A percentile compares a stretch with the other conserved stretches of the same genome.
These are phyloP conservation scores for Sycophaga agraensis DNA, from an alignment of 1,140 invertebrate species.

Conservation along the genomic window DNA sequence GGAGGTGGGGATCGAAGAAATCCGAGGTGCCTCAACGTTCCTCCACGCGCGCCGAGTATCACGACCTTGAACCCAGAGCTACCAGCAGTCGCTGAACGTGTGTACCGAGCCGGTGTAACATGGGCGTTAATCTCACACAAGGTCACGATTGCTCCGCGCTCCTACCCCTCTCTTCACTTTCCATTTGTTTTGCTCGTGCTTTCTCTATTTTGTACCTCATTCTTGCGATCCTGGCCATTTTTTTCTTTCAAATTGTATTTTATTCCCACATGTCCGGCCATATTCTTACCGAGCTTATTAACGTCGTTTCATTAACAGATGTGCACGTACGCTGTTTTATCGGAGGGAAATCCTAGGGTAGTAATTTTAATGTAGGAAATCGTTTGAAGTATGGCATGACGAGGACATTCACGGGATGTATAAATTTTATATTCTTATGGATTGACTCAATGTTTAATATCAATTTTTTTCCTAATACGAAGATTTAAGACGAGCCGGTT, in stretches of 20 bases:
- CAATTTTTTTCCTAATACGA: too few species aligned
- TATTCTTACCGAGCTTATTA: slow-evolving; percentile 6
- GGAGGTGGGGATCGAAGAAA: slow-evolving; percentile 15
- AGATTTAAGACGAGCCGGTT: too few species aligned
- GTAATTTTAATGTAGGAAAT: too few species aligned
- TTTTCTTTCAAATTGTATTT: slow-evolving; percentile 20
- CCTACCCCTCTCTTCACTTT: background rate
- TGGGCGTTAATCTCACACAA: slow-evolving; percentile 40
- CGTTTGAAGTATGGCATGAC: too few species aligned
- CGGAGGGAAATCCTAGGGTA: too few species aligned
- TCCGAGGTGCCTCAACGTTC: slow-evolving; percentile 2
- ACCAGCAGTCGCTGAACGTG: slow-evolving; percentile 35
- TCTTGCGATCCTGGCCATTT: too few species aligned
- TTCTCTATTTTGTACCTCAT: slow-evolving; percentile 12
- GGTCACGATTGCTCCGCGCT: slow-evolving; percentile 28
- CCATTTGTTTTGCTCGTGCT: background rate
- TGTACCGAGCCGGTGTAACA: slow-evolving; percentile 35
- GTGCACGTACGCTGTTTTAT: too few species aligned
- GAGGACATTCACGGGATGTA: too few species aligned
- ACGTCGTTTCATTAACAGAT: background rate
- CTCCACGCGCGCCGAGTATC: background rate
- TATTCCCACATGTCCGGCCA: background rate
- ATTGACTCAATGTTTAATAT: too few species aligned
- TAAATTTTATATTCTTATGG: too few species aligned
- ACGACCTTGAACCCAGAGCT: slow-evolving; percentile 46